Percentiles rank a stretch among this genome's conserved stretches.
phyloP scores from a whole-genome alignment of 2,113 vertebrate genomes.

The Jacana jacana region DNA sequence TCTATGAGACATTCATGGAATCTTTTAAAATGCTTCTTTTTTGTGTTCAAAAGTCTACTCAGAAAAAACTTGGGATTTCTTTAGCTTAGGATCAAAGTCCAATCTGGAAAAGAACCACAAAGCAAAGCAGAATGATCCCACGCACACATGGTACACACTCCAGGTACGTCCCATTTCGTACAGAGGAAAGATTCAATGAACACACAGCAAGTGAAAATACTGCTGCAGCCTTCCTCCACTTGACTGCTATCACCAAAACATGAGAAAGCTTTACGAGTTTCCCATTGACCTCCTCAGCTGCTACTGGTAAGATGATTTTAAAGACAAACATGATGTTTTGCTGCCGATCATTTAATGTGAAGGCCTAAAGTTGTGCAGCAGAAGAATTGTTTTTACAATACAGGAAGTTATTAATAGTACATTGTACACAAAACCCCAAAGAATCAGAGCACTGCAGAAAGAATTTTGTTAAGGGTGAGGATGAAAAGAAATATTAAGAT shows the following conservation, averaged over 20 bases:
- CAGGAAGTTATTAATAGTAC: neutral
- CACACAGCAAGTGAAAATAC: neutral
- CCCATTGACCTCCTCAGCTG: neutral
- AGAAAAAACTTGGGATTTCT: neutral
- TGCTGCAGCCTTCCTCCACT: neutral
- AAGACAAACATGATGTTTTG: neutral
- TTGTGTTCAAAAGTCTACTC: neutral
- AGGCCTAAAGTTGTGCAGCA: neutral
- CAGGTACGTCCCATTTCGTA: neutral
- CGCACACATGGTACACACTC: neutral
- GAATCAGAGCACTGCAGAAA: neutral
- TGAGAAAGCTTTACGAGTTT: neutral
- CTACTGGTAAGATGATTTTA: neutral
- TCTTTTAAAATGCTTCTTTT: neutral
- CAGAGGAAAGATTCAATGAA: neutral
- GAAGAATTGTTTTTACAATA: neutral
- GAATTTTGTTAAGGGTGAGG: neutral
- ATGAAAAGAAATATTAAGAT: neutral
- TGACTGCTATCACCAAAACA: neutral
- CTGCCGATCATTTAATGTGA: neutral
- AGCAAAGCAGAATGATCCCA: neutral
- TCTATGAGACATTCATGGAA: neutral
- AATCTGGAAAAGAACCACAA: neutral
- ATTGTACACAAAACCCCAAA: neutral
- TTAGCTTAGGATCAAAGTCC: neutral